Evolutionary conservation across 2,888 invertebrate genomes (phyloP).

Genomic region (Drosophila emarginata): DNA sequence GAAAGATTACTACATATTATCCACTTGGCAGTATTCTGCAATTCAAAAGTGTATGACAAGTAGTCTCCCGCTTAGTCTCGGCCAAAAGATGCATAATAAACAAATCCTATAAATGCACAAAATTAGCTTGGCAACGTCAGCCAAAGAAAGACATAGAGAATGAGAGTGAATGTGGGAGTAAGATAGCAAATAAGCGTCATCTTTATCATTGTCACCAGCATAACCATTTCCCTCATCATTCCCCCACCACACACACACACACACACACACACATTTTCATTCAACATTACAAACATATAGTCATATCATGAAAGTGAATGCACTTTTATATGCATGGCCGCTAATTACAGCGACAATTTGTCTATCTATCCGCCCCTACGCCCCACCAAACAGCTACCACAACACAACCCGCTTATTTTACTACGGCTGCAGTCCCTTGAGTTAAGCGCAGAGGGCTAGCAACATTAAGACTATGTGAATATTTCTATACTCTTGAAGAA

Average conservation of each 20-base stretch:
- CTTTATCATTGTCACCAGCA: slow-evolving; percentile 40
- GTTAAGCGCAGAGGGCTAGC: slow-evolving; percentile 19
- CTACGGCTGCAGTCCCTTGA: slow-evolving; percentile 17
- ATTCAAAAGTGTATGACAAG: slow-evolving; percentile 21
- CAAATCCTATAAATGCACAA: slow-evolving; percentile 70
- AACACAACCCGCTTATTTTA: not conserved
- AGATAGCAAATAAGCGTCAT: slow-evolving; percentile 30
- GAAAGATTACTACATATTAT: slow-evolving; percentile 60
- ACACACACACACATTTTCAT: not conserved
- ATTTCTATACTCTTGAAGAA: not conserved
- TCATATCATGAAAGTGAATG: slow-evolving; percentile 70
- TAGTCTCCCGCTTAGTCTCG: not conserved
- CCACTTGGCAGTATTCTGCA: slow-evolving; percentile 55
- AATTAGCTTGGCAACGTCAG: slow-evolving; percentile 70
- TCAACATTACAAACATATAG: slow-evolving; percentile 18
- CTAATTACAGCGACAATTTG: slow-evolving; percentile 74
- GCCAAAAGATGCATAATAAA: slow-evolving; percentile 59
- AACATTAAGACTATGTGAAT: not conserved
- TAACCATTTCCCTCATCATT: not conserved
- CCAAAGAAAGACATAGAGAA: slow-evolving; percentile 33
- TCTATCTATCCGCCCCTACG: slow-evolving; percentile 42
- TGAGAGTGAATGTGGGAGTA: slow-evolving; percentile 7
- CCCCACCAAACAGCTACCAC: not conserved
- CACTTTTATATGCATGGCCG: slow-evolving; percentile 72
- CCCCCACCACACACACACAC: slow-evolving; percentile 12